These are phyloP conservation scores for Pachliopta kotzebuea DNA, from an alignment of 2,888 invertebrate genomes.

Conservation along the genomic window DNA sequence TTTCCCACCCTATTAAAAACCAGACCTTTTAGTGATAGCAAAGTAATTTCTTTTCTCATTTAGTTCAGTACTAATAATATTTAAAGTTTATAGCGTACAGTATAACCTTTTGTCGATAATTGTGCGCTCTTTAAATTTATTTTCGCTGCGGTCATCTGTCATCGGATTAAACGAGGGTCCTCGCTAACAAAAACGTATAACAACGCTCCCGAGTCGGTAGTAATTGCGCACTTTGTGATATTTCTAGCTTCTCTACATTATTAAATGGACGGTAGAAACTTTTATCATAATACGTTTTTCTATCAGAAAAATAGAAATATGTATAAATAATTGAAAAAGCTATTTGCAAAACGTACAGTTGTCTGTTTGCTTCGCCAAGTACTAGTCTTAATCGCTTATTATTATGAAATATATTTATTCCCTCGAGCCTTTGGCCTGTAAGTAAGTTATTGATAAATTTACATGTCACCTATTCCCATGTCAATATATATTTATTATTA, in stretches of 20 bases:
- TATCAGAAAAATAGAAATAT: too few relatives aligned
- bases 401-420: too few relatives aligned
- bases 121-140: slow-evolving; percentile 48
- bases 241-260: slow-evolving; percentile 33
- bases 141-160: slow-evolving; percentile 55
- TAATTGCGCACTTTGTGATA: slow-evolving; percentile 28
- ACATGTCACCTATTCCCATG: too few relatives aligned
- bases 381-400: too few relatives aligned
- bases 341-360: not conserved
- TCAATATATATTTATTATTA: too few relatives aligned
- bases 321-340: not conserved
- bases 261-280: not conserved
- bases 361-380: not conserved
- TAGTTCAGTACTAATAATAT: slow-evolving; percentile 29
- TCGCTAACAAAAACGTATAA: slow-evolving; percentile 31
- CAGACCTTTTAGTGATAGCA: not conserved
- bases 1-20: too few relatives aligned
- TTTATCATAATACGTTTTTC: not conserved
- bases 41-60: slow-evolving; percentile 10
- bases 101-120: slow-evolving; percentile 46
- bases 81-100: slow-evolving; percentile 45
- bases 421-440: too few relatives aligned
- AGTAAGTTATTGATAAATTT: too few relatives aligned
- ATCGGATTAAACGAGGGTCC: slow-evolving; percentile 46
- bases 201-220: slow-evolving; percentile 17